Percentiles rank a stretch among this genome's conserved stretches.
Evolutionary conservation across 1,140 invertebrate species (phyloP).

Genomic region (Aporrectodea caliginosa): DNA sequence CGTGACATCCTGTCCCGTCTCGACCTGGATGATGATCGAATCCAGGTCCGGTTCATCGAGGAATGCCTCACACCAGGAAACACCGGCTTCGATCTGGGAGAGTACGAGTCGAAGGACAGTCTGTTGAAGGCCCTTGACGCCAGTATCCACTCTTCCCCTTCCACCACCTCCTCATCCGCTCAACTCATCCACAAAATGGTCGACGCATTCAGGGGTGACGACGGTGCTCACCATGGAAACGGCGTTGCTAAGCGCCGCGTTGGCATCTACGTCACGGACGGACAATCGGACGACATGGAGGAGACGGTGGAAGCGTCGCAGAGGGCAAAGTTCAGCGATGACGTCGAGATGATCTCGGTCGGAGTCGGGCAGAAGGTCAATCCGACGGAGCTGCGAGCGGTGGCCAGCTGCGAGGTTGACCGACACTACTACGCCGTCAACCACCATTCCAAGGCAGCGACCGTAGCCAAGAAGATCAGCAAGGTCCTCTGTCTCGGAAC

Average conservation of each 20-base stretch:
- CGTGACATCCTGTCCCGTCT: constrained; percentile 21
- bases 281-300: not conserved
- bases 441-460: not conserved
- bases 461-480: not conserved
- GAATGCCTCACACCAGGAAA: constrained; percentile 9
- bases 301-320: not conserved
- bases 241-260: constrained; percentile 5
- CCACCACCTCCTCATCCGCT: not conserved
- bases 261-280: constrained; percentile 28
- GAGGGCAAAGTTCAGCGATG: constrained; percentile 4
- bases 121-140: constrained; percentile 12
- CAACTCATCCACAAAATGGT: constrained; percentile 13
- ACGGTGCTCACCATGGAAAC: not conserved
- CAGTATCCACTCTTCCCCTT: not conserved
- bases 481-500: not conserved
- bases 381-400: constrained; percentile 20
- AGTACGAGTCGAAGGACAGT: not conserved
- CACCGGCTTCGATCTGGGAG: not conserved
- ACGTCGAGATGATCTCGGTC: constrained; percentile 15
- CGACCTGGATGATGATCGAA: constrained; percentile 13
- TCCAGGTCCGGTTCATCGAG: constrained; percentile 15
- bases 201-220: not conserved
- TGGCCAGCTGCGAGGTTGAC: constrained; percentile 14
- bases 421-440: not conserved
- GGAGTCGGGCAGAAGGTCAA: constrained; percentile 13